These are phyloP conservation scores for Brachionus rubens DNA, from an alignment of 1,140 invertebrate species.

Conservation along the genomic window DNA sequence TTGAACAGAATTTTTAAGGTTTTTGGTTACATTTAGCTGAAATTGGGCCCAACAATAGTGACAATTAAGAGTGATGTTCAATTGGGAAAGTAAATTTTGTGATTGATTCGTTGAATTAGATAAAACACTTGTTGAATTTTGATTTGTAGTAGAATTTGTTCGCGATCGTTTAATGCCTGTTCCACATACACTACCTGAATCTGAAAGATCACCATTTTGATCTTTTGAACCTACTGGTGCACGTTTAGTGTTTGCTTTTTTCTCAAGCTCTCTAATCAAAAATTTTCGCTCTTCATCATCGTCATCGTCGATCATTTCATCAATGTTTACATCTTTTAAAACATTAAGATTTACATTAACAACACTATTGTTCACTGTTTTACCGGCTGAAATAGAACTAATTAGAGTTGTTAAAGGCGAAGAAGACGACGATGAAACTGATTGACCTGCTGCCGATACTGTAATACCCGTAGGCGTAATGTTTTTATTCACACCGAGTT, in stretches of 20 bases:
- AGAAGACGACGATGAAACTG: neutral
- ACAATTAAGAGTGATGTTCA: constrained; percentile 42
- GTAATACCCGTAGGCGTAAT: neutral
- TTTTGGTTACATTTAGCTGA: constrained; percentile 37
- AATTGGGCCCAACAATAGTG: constrained; percentile 46
- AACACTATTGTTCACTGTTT: constrained; percentile 39
- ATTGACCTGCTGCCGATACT: neutral
- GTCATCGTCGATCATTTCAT: constrained; percentile 44
- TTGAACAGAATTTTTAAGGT: constrained; percentile 12
- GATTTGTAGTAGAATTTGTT: neutral
- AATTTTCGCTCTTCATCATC: constrained; percentile 44
- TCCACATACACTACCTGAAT: neutral
- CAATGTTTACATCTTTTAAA: constrained; percentile 43
- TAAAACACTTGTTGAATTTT: neutral
- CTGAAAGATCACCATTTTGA: neutral
- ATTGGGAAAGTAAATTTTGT: constrained; percentile 17
- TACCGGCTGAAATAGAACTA: constrained; percentile 7
- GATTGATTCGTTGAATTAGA: constrained; percentile 25
- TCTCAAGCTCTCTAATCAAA: constrained; percentile 27
- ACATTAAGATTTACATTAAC: constrained; percentile 45
- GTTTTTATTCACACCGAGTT: constrained; percentile 32
- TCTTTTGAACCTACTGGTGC: neutral
- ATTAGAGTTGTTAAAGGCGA: constrained; percentile 30
- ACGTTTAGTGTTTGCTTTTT: constrained; percentile 32
- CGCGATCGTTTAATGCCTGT: neutral